Evolutionary conservation across 2,888 invertebrate species (phyloP), one percentile per base, ranked within the genome.

Genomic region (Drosophila mimica): DNA sequence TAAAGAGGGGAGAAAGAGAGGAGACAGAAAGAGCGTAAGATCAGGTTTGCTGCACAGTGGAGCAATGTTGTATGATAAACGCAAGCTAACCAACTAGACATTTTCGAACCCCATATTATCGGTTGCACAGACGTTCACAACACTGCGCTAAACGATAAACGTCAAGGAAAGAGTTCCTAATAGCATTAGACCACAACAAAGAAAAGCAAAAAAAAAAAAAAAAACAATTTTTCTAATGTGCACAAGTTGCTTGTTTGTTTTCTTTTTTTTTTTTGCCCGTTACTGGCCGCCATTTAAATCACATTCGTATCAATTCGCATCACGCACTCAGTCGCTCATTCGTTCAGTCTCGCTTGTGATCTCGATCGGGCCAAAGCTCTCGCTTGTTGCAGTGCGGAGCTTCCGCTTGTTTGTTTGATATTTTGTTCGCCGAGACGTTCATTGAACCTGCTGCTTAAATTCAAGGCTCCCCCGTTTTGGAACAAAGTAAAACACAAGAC

Each of bases 381-480:
- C 62, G 62, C 31, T 46, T 61, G 48, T 30, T 60, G 71, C 70
- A 49, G 54, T 62, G 46, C 25, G 4, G 56, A 31, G 76, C 56
- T 79, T 76, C 76, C 72, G 79, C 36, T 73, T 38, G 13, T 38
- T 56, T 56, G 28, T 68, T 78, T 52, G 49, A 9, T 28, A 11
- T 57, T 38, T 58, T 58, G 61, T 73, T 71, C 25, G 33, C 17
- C 59, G 46, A 25, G 62, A 74, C 89, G 85, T 89, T 83, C 89
- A 68, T 79, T 85, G 85, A 85, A 85, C 85, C 66, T 70, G 51
- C 28, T 67, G 56, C 36, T 70, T 11, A 33, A 59, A 46, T 70
- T 86, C 84, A 85, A 88, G 89, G 87, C 87, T 81, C 53, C 71
- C 28, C 33, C 31, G 15, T 30, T 38, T 51, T 58, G 30, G 28